A percentile compares a stretch with the other conserved stretches of the same genome.
Conservation (phyloP, 2,888 invertebrate species). For the Podabrus alpinus region DNA sequence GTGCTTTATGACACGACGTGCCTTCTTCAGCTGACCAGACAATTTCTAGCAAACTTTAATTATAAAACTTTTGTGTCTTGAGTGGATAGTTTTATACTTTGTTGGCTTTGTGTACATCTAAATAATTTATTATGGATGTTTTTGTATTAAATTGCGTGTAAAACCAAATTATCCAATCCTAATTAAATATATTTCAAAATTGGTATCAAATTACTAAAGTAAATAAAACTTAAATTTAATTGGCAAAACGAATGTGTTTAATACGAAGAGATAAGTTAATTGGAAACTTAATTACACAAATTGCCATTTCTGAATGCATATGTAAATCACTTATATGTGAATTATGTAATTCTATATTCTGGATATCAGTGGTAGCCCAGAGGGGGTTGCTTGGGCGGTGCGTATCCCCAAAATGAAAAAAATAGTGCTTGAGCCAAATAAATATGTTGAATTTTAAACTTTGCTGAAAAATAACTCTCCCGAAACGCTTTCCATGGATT, state of each 20-base stretch:
- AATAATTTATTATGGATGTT: neutral
- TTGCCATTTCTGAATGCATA: neutral
- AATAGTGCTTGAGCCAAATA: too few relatives aligned
- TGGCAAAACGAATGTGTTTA: neutral
- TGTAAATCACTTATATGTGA: neutral
- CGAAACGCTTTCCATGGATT: too few relatives aligned
- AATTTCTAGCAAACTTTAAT: neutral
- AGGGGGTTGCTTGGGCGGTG: too few relatives aligned
- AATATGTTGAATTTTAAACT: too few relatives aligned
- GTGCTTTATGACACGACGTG: neutral
- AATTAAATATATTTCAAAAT: neutral
- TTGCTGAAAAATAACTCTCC: too few relatives aligned
- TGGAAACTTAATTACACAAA: neutral
- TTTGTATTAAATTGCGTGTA: neutral
- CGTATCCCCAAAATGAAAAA: too few relatives aligned
- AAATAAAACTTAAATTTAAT: neutral
- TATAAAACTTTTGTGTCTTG: neutral
- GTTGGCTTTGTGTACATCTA: neutral
- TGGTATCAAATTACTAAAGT: neutral
- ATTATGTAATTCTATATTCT: neutral
- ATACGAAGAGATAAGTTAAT: neutral
- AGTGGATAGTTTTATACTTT: neutral
- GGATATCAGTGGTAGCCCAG: too few relatives aligned
- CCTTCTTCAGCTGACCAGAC: neutral
- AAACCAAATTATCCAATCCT: neutral